These are phyloP conservation scores for Pentalonia nigronervosa DNA, from an alignment of 1,140 invertebrate genomes.

Conservation along the genomic window DNA sequence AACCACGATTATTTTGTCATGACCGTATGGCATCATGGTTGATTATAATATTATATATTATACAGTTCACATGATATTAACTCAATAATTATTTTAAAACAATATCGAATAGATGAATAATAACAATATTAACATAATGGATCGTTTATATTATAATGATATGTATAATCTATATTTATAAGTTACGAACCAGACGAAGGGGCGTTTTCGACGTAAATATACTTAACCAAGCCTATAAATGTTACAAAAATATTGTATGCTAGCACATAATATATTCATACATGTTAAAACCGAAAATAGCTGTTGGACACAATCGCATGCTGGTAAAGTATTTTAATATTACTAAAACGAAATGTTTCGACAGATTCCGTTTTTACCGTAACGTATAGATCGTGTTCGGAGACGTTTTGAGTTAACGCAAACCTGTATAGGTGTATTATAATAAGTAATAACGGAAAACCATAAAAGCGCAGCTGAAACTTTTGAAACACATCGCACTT, in stretches of 20 bases:
- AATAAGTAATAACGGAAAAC: neutral
- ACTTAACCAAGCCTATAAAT: neutral
- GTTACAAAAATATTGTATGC: neutral
- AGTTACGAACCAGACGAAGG: neutral
- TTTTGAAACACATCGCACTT: neutral
- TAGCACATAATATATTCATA: neutral
- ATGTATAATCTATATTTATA: constrained; percentile 19
- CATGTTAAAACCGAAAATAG: neutral
- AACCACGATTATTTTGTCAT: neutral
- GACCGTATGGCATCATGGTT: neutral
- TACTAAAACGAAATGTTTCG: neutral
- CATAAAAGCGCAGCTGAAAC: neutral
- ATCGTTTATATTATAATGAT: constrained; percentile 2
- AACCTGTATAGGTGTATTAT: neutral
- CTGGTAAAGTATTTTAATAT: neutral
- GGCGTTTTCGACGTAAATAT: neutral
- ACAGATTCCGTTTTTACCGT: neutral
- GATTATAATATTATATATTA: neutral
- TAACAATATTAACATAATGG: constrained; percentile 7
- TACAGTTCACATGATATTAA: neutral
- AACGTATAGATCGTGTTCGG: neutral
- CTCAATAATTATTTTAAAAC: neutral
- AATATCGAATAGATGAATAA: constrained; percentile 7
- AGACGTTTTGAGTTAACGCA: neutral
- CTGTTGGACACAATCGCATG: neutral